Percentiles rank a stretch among this genome's conserved stretches.
Evolutionary conservation across 2,797 vertebrate genomes (phyloP).

Genomic region (Oreortyx pictus): DNA sequence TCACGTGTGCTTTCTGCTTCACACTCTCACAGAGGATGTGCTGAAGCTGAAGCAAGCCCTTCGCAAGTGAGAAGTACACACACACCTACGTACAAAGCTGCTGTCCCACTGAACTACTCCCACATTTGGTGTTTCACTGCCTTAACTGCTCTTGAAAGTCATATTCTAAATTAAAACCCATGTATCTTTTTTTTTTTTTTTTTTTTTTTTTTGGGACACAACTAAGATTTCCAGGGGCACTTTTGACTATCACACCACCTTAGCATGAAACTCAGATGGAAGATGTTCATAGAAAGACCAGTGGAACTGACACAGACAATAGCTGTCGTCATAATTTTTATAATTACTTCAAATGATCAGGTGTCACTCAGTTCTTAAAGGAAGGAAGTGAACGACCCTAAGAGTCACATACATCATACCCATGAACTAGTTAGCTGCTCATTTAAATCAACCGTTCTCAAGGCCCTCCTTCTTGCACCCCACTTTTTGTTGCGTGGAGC

Average conservation of each 20-base stretch:
- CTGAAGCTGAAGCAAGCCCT: neutral
- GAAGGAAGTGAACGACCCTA: neutral
- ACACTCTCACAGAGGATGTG: neutral
- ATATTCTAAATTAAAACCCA: neutral
- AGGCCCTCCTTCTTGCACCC: neutral
- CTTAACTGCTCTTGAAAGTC: neutral
- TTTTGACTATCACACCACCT: neutral
- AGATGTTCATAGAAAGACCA: neutral
- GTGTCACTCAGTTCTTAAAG: neutral
- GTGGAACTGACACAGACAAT: neutral
- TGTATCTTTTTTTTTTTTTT: neutral
- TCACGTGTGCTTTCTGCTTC: neutral
- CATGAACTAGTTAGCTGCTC: neutral
- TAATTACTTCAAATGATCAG: neutral
- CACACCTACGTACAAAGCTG: neutral
- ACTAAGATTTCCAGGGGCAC: neutral
- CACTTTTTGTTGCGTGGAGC: neutral
- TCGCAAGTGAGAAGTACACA: neutral
- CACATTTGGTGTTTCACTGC: neutral
- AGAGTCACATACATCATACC: neutral
- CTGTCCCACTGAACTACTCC: neutral
- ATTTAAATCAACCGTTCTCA: neutral
- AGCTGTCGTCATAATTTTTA: neutral
- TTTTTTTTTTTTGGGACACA: neutral
- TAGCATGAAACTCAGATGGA: neutral